Conservation (phyloP, 2,113 vertebrate species). For the Proteles cristata region DNA sequence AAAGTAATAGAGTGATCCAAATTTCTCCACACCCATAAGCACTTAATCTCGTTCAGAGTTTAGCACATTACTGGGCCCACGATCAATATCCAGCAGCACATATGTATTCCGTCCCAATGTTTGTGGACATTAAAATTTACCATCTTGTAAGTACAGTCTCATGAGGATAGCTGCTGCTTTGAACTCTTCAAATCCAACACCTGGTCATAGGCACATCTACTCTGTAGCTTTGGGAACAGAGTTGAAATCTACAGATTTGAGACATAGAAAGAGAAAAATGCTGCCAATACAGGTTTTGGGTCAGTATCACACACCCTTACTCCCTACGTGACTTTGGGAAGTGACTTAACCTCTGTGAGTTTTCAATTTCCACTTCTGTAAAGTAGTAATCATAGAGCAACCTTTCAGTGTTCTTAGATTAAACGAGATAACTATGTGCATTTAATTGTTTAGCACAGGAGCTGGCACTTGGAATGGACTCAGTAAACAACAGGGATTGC, state of each 20-base stretch:
- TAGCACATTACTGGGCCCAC: background rate
- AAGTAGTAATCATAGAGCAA: background rate
- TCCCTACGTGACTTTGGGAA: background rate
- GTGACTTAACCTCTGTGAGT: background rate
- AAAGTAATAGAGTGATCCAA: background rate
- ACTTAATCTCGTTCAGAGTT: background rate
- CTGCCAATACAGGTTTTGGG: background rate
- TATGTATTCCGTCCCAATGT: background rate
- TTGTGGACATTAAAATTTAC: background rate
- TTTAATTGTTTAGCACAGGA: constrained; percentile 1
- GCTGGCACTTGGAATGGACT: background rate
- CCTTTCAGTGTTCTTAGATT: background rate
- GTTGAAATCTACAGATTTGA: background rate
- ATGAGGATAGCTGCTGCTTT: background rate
- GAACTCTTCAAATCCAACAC: background rate
- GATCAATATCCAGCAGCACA: background rate
- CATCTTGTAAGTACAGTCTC: background rate
- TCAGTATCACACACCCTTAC: background rate
- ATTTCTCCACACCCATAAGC: background rate
- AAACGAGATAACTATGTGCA: background rate
- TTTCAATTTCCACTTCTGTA: background rate
- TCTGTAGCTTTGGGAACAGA: background rate
- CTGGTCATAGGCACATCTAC: too few species aligned
- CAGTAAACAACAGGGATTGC: background rate
- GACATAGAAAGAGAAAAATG: background rate